Evolutionary conservation across 2,888 invertebrate genomes (phyloP).

Genomic region (Eumerus sabulonum): DNA sequence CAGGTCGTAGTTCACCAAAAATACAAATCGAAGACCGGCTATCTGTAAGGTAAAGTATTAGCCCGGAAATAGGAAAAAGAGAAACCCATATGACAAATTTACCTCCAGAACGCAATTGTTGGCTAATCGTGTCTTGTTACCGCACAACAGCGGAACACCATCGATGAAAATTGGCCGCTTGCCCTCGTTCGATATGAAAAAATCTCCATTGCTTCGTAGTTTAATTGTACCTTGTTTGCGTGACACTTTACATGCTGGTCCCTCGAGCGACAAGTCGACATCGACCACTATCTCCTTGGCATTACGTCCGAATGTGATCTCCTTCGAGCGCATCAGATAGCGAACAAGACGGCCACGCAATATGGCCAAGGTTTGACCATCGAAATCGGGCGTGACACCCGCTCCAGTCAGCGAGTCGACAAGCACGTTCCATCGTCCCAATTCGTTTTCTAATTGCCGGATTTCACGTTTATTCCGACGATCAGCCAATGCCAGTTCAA

Average conservation of each 20-base stretch:
- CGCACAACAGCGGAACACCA: slow-evolving; percentile 92
- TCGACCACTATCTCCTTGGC: slow-evolving; percentile 94
- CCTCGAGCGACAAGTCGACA: slow-evolving; percentile 95
- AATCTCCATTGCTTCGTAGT: slow-evolving; percentile 95
- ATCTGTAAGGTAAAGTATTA: slow-evolving; percentile 80
- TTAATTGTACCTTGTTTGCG: slow-evolving; percentile 94
- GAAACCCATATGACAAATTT: slow-evolving; percentile 67
- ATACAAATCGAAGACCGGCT: slow-evolving; percentile 93
- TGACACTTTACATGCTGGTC: slow-evolving; percentile 96
- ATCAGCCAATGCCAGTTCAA: slow-evolving; percentile 87
- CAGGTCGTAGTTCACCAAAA: slow-evolving; percentile 94
- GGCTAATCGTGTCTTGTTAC: slow-evolving; percentile 92
- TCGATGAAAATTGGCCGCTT: slow-evolving; percentile 96
- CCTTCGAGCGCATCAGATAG: slow-evolving; percentile 95
- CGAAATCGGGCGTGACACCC: slow-evolving; percentile 89
- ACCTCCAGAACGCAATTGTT: slow-evolving; percentile 98
- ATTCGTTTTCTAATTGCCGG: slow-evolving; percentile 91
- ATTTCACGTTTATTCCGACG: slow-evolving; percentile 91
- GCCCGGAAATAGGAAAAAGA: slow-evolving; percentile 5
- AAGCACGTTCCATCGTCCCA: slow-evolving; percentile 94
- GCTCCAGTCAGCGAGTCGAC: slow-evolving; percentile 94
- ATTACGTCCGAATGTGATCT: slow-evolving; percentile 95
- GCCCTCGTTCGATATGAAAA: slow-evolving; percentile 96
- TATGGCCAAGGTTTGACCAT: slow-evolving; percentile 95
- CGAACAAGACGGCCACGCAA: slow-evolving; percentile 94